Conservation (phyloP, 2,888 invertebrate genomes). For the Alviniconcha strummeri region DNA sequence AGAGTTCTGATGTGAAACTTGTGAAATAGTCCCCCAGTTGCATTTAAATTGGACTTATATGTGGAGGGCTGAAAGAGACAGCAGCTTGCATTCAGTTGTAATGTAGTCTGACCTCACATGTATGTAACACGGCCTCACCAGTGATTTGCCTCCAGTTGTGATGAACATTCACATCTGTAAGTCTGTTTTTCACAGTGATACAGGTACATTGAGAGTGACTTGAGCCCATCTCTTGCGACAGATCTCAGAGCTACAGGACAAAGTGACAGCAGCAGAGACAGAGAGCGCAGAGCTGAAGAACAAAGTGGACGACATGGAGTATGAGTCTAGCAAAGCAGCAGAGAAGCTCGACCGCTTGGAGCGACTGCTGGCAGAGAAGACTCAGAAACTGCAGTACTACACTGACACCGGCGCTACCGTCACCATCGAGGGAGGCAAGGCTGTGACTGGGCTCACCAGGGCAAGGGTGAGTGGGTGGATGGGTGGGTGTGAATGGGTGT, state of each 20-base stretch:
- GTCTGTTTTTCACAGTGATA: no score
- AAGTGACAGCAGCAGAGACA: constrained; percentile 87
- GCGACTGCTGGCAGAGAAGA: constrained; percentile 92
- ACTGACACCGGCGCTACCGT: constrained; percentile 65
- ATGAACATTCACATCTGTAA: no score
- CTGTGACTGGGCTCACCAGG: constrained; percentile 69
- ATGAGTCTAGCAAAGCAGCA: constrained; percentile 71
- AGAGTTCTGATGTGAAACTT: no score
- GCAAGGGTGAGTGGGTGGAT: constrained; percentile 75
- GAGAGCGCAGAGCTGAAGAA: constrained; percentile 95
- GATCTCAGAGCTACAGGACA: constrained; percentile 82
- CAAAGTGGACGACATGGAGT: constrained; percentile 96
- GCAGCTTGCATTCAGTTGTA: no score
- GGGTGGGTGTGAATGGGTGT: neutral
- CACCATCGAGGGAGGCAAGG: constrained; percentile 63
- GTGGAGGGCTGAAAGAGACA: no score
- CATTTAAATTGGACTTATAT: no score
- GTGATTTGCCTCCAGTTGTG: no score
- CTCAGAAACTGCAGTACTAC: constrained; percentile 83
- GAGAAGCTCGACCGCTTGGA: constrained; percentile 93
- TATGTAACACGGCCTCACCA: no score
- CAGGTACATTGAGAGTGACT: no score
- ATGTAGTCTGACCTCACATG: no score
- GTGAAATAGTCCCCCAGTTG: no score
- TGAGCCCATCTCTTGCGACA: constrained; percentile 33